Percentiles rank a stretch among this genome's conserved stretches.
phyloP scores from a whole-genome alignment of 2,888 invertebrate genomes.

The Carterocephalus palaemon region DNA sequence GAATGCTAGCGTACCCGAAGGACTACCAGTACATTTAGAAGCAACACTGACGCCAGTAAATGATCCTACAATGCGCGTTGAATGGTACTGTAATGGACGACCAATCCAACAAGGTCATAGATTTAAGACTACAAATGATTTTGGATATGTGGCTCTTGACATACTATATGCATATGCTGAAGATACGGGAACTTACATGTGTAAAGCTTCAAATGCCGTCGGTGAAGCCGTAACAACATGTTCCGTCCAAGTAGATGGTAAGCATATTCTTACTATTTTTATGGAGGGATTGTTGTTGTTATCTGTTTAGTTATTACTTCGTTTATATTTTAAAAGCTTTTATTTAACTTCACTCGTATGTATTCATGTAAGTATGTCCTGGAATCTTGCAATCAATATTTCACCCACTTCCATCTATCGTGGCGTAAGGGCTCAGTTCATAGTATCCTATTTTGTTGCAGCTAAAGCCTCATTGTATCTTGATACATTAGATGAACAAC shows the following conservation, averaged over 20 bases:
- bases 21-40: slow-evolving; percentile 93
- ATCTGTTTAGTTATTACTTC: background rate
- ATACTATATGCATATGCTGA: slow-evolving; percentile 97
- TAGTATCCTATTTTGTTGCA: slow-evolving; percentile 50
- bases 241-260: slow-evolving; percentile 91
- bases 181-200: slow-evolving; percentile 98
- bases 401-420: too few species aligned
- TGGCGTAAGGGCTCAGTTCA: too few species aligned
- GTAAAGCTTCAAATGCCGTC: slow-evolving; percentile 95
- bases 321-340: background rate
- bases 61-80: slow-evolving; percentile 98
- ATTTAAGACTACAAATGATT: slow-evolving; percentile 97
- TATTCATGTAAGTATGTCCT: too few species aligned
- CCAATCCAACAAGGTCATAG: slow-evolving; percentile 96
- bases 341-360: too few species aligned
- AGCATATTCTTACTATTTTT: slow-evolving; percentile 40
- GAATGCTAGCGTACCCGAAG: slow-evolving; percentile 91
- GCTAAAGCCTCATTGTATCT: slow-evolving; percentile 90
- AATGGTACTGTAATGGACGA: slow-evolving; percentile 98
- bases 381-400: slow-evolving; percentile 1
- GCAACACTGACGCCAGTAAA: slow-evolving; percentile 97
- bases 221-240: slow-evolving; percentile 97
- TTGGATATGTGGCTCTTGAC: slow-evolving; percentile 97
- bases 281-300: background rate
- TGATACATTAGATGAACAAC: slow-evolving; percentile 94